Percentiles rank a stretch among this genome's conserved stretches.
These are phyloP conservation scores for Anguilla pacifica DNA, from an alignment of 2,797 vertebrate genomes.

Conservation along the genomic window DNA sequence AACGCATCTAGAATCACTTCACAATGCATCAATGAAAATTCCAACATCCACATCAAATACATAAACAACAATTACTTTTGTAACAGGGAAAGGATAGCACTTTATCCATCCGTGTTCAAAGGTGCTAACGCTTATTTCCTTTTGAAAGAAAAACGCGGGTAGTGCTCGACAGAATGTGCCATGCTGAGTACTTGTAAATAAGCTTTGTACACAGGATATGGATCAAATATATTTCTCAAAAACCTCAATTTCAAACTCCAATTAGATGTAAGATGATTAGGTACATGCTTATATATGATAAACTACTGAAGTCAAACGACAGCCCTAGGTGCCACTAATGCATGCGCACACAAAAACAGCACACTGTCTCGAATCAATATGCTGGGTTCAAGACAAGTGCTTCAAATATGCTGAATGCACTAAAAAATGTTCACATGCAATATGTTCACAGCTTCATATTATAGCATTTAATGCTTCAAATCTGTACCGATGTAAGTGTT, in stretches of 20 bases:
- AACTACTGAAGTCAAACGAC: neutral
- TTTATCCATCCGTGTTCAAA: neutral
- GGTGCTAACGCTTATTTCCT: neutral
- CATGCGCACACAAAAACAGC: neutral
- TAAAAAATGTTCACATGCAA: neutral
- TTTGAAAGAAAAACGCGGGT: neutral
- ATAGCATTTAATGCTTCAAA: neutral
- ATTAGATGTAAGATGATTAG: neutral
- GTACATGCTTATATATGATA: no score
- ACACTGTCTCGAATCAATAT: neutral
- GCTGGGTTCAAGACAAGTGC: neutral
- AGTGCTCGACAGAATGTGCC: neutral
- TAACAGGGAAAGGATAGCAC: neutral
- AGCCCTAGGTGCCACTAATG: neutral
- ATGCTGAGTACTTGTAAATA: neutral
- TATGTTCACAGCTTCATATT: neutral
- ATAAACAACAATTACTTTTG: neutral
- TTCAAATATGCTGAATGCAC: neutral
- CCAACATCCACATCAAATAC: no score
- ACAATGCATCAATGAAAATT: no score
- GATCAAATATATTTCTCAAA: neutral
- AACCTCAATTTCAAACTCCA: constrained; percentile 2
- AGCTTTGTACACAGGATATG: neutral
- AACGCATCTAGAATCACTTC: no score
- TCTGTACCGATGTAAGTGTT: neutral